Evolutionary conservation across 2,797 vertebrate genomes (phyloP), one percentile per base, ranked within the genome.

Genomic region (Anguilla megastoma): DNA sequence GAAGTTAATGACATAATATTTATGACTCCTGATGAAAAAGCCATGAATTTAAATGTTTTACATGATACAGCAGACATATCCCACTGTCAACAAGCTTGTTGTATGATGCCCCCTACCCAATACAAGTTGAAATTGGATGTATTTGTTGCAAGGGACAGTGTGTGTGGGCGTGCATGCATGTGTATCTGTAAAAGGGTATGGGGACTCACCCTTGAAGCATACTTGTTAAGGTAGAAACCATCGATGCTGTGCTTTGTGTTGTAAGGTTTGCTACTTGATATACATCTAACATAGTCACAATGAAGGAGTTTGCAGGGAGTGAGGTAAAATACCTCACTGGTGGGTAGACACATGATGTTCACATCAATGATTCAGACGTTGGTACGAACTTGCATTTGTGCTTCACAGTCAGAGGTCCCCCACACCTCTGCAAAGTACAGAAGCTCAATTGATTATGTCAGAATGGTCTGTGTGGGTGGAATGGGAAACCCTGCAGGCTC

Each of bases 401-500:
- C 8, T 50, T 50, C 45, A 82, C 41, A 82, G 41, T 45, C 21
- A 45, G 74, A 48, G 79, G 79, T 18, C 41, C 27, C 21, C 36
- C 74, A 50, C 6, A 76, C 18, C 71, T 76, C 71, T 16, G n/a
- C n/a, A 30, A 33, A n/a, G 45, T 45, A 48, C 18, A 82, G 45
- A 12, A 45, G 79, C 12, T 82, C 79, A 48, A 48, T 50, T 82
- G 79, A 82, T 82, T 50, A 24, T n/a, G 8, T 82, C 41, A 82
- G 36, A 82, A 82, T 82, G 79, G 18, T 4, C 74, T 45, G 33
- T 79, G 74, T 79, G 36, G 74, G 74, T 41, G 74, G 74, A 41
- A 16, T 16, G 16, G 74, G 74, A 45, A 41, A 36, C 36, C 74
- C 74, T 36, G 71, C 71, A 14, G 71, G 36, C 71, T 76, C 33